Conservation (phyloP, 2,797 vertebrate genomes). For the Aeoliscus strigatus region DNA sequence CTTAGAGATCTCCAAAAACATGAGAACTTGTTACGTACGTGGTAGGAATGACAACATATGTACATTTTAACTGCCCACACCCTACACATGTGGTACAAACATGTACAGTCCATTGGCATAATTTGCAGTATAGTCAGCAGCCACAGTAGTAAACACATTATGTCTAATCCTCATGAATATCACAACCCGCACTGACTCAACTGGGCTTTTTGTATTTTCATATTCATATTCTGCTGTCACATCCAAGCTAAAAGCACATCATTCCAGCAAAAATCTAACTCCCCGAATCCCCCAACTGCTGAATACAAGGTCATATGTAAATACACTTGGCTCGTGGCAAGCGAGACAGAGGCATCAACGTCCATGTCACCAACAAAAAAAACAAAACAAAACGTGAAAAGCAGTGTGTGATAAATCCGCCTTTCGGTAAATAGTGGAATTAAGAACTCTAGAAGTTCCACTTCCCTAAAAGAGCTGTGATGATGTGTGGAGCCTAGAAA, state of each 20-base stretch:
- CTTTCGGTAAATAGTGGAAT: too few relatives aligned
- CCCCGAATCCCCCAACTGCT: slow-evolving; percentile 40
- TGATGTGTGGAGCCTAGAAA: too few relatives aligned
- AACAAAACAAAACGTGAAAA: slow-evolving; percentile 31
- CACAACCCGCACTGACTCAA: slow-evolving; percentile 46
- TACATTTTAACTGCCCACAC: background rate
- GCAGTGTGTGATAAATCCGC: slow-evolving; percentile 55
- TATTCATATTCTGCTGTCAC: slow-evolving; percentile 66
- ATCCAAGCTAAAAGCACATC: slow-evolving; percentile 60
- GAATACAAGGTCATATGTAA: slow-evolving; percentile 66
- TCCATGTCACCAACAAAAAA: slow-evolving; percentile 40
- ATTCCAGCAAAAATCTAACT: slow-evolving; percentile 51
- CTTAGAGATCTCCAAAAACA: too few relatives aligned
- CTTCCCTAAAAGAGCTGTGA: too few relatives aligned
- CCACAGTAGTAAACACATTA: slow-evolving; percentile 56
- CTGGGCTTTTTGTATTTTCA: slow-evolving; percentile 51
- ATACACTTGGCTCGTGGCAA: slow-evolving; percentile 44
- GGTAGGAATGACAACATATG: too few relatives aligned
- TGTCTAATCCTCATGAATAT: slow-evolving; percentile 57
- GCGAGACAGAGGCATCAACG: slow-evolving; percentile 30
- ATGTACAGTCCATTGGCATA: slow-evolving; percentile 28
- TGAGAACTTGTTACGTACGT: too few relatives aligned
- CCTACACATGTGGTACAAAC: slow-evolving; percentile 4
- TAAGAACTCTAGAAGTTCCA: too few relatives aligned
- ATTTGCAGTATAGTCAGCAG: slow-evolving; percentile 37